Conservation (phyloP, 2,888 invertebrate species). For the Alviniconcha strummeri region DNA sequence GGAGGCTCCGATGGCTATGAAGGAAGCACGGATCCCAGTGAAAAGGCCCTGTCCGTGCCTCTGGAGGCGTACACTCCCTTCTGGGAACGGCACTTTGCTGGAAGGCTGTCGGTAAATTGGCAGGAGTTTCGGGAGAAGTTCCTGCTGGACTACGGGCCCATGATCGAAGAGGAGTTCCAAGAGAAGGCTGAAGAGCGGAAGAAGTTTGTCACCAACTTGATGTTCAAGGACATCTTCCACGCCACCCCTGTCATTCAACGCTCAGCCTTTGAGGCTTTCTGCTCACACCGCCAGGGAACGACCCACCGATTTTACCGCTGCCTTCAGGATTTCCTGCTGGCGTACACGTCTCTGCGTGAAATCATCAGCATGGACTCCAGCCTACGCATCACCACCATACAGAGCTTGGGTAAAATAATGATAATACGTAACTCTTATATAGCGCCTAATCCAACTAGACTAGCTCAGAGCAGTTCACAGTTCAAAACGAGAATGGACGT, state of each 20-base stretch:
- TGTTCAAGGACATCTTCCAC: constrained; percentile 61
- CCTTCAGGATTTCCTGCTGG: constrained; percentile 63
- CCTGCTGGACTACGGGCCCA: constrained; percentile 56
- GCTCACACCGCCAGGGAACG: constrained; percentile 44
- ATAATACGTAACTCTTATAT: too few species aligned
- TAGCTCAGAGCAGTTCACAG: too few species aligned
- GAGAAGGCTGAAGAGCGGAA: constrained; percentile 51
- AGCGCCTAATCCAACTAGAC: too few species aligned
- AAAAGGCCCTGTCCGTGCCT: background rate
- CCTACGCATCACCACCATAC: constrained; percentile 61
- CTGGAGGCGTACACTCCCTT: constrained; percentile 38
- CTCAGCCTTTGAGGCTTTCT: constrained; percentile 50
- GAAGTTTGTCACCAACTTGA: constrained; percentile 55
- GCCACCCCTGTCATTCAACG: constrained; percentile 44
- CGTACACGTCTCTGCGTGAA: constrained; percentile 62
- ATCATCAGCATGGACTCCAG: constrained; percentile 65
- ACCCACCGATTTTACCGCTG: constrained; percentile 57
- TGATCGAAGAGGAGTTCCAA: constrained; percentile 48
- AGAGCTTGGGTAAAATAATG: constrained; percentile 58
- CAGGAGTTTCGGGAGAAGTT: constrained; percentile 55
- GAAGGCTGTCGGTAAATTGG: constrained; percentile 50
- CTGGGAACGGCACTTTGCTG: constrained; percentile 60
- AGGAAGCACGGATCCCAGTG: constrained; percentile 3
- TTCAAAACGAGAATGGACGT: too few species aligned
- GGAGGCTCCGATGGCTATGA: constrained; percentile 27